Evolutionary conservation across 2,888 invertebrate genomes (phyloP), one percentile per base, ranked within the genome.

Genomic region (Plusia festucae): DNA sequence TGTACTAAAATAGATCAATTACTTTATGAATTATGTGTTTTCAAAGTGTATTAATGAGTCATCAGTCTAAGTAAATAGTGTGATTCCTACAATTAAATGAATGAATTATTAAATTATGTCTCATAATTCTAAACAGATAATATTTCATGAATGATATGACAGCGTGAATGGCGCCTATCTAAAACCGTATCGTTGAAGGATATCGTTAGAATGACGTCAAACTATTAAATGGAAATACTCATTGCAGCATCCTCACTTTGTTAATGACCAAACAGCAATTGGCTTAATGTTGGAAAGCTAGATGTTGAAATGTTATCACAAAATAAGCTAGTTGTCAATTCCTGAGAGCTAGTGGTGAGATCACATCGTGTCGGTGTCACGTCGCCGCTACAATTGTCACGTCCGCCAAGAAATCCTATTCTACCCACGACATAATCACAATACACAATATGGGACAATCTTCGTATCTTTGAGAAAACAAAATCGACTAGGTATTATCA

Each of bases 371-470:
- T 82, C 85, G 86, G 85, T 73, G 83, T 85, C 87, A 85, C 87
- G 88, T 89, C 87, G 81, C 85, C 78, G 72, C 70, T 78, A 84
- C 91, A 92, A 93, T 92, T 91, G 92, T 90, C 91, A 92, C 93
- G 91, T 91, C 91, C 90, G 84, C 78, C 54, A 66, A 80, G 81
- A 81, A 81, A 83, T 84, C 83, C 79, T 79, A 76, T 82, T 82
- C 79, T 75, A 79, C 86, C 85, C 83, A 85, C 88, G 82, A 75
- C 78, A 71, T 78, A 76, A 82, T 82, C 76, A 76, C 75, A 62
- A 73, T 71, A 70, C 68, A 80, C 74, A 71, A 79, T 75, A 70
- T 70, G 60, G 65, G 56, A 68, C 73, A 68, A 71, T 74, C 71
- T 54, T 63, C 60, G 44, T 68, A 63, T 70, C 60, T 53, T 81